Percentiles rank a stretch among this genome's conserved stretches.
phyloP scores from a whole-genome alignment of 2,797 vertebrate genomes.

The Alca torda region DNA sequence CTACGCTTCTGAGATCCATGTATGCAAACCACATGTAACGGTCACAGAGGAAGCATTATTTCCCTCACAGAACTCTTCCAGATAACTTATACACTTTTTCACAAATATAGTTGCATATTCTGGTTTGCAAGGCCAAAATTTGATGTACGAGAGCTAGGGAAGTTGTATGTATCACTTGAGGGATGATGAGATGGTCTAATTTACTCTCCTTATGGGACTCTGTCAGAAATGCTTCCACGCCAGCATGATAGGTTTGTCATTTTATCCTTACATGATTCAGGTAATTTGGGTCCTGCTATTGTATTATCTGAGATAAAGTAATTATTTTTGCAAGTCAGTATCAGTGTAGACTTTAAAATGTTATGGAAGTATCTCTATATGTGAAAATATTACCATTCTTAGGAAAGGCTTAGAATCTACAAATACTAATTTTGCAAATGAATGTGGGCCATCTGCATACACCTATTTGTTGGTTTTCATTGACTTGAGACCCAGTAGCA shows the following conservation, averaged over 20 bases:
- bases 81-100: not conserved
- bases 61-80: not conserved
- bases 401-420: not conserved
- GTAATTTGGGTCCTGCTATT: not conserved
- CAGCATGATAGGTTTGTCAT: not conserved
- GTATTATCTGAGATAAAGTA: not conserved
- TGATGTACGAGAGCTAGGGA: not conserved
- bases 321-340: not conserved
- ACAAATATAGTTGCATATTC: not conserved
- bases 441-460: not conserved
- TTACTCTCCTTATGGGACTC: not conserved
- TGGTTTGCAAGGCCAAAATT: not conserved
- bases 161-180: not conserved
- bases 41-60: not conserved
- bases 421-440: not conserved
- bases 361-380: not conserved
- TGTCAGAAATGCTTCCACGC: not conserved
- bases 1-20: not conserved
- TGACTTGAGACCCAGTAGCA: not conserved
- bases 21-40: not conserved
- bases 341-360: not conserved
- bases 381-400: not conserved
- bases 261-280: not conserved
- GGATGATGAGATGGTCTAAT: not conserved
- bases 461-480: not conserved